Percentiles rank a stretch among this genome's conserved stretches.
phyloP scores from a whole-genome alignment of 2,113 vertebrate species.

The Sigmodon hispidus region DNA sequence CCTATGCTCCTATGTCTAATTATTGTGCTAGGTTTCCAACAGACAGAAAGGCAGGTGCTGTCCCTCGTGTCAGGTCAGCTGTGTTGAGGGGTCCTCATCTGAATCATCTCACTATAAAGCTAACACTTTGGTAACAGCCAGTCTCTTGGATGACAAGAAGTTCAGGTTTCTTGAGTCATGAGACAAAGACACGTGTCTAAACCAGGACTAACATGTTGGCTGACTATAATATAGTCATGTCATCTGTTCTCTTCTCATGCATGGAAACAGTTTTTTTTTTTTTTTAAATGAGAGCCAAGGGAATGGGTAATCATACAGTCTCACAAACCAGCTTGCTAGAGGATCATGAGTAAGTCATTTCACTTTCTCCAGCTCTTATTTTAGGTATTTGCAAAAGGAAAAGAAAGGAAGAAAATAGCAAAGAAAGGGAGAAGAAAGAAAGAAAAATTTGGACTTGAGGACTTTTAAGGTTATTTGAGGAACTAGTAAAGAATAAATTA shows the following conservation, averaged over 20 bases:
- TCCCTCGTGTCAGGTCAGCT: background rate
- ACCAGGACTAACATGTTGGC: background rate
- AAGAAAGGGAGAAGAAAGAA: too few species aligned
- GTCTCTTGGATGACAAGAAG: background rate
- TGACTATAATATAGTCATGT: background rate
- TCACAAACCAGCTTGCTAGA: background rate
- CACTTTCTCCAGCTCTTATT: background rate
- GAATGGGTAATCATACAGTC: background rate
- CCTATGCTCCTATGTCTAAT: background rate
- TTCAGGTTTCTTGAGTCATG: background rate
- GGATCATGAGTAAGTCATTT: background rate
- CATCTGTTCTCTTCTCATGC: background rate
- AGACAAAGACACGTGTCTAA: background rate
- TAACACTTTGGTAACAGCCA: background rate
- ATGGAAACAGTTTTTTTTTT: background rate
- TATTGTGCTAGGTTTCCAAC: background rate
- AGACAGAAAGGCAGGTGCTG: background rate
- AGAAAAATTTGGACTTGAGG: background rate
- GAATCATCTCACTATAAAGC: background rate
- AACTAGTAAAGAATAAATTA: background rate
- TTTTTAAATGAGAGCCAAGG: background rate
- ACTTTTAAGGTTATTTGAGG: background rate
- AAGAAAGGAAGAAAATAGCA: background rate
- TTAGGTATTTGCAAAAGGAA: background rate
- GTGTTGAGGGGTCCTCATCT: too few species aligned